phyloP scores from a whole-genome alignment of 1,140 invertebrate genomes.

The Zaprionus camerounensis region DNA sequence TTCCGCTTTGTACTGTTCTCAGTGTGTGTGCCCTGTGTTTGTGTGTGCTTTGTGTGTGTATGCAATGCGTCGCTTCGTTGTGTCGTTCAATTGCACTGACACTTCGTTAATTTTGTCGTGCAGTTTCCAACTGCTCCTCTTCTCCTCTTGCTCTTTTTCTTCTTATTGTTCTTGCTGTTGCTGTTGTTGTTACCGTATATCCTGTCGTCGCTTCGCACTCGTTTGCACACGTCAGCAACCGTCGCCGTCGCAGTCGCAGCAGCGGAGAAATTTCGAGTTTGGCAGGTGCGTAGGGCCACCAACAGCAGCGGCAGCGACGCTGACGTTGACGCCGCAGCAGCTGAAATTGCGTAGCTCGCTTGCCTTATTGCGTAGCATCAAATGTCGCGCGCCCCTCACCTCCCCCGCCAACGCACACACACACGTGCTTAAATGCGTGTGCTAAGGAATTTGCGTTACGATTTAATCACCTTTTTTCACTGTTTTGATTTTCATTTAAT shows the following conservation, averaged over 20 bases:
- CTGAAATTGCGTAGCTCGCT: constrained; percentile 49
- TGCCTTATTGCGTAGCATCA: constrained; percentile 50
- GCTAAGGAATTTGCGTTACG: constrained; percentile 44
- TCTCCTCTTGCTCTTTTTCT: constrained; percentile 2
- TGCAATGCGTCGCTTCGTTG: constrained; percentile 7
- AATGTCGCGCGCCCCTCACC: constrained; percentile 34
- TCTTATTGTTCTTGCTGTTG: constrained; percentile 26
- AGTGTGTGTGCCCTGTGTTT: neutral
- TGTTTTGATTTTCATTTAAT: constrained; percentile 4
- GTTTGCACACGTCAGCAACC: constrained; percentile 71
- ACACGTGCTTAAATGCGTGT: constrained; percentile 41
- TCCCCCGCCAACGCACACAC: constrained; percentile 25
- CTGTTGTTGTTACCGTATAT: constrained; percentile 49
- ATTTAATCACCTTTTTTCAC: neutral
- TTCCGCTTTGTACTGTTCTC: constrained; percentile 9
- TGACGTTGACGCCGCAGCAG: constrained; percentile 23
- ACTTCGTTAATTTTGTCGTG: constrained; percentile 66
- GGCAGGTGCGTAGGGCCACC: constrained; percentile 59
- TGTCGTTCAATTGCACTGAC: constrained; percentile 56
- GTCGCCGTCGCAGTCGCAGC: constrained; percentile 10
- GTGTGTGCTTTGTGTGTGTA: constrained; percentile 24
- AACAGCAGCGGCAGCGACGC: constrained; percentile 1
- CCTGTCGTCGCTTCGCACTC: constrained; percentile 58
- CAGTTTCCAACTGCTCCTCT: constrained; percentile 33
- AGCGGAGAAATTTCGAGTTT: constrained; percentile 30